A percentile compares a stretch with the other conserved stretches of the same genome.
These are phyloP conservation scores for Drosophila kohkoa DNA, from an alignment of 1,140 invertebrate species.

Conservation along the genomic window DNA sequence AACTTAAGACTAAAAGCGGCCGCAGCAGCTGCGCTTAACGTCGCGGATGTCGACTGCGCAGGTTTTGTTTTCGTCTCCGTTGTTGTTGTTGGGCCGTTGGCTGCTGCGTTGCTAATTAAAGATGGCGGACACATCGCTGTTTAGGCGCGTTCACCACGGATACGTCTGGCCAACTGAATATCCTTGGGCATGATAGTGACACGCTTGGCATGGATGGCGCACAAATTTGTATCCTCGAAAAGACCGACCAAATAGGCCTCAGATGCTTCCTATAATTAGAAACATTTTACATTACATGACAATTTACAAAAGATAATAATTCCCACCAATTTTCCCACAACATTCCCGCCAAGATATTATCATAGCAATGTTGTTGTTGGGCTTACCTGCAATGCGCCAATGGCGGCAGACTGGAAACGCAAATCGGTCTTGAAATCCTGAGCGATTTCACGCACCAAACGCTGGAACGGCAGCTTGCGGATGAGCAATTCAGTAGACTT, in stretches of 20 bases:
- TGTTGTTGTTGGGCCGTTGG: conserved; percentile 24
- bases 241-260: conserved; percentile 94
- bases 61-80: conserved; percentile 22
- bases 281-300: conserved; percentile 24
- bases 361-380: background rate
- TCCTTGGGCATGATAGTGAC: conserved; percentile 97
- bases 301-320: conserved; percentile 11
- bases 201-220: conserved; percentile 96
- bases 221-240: conserved; percentile 93
- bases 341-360: conserved; percentile 33
- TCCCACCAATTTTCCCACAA: conserved; percentile 28
- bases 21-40: conserved; percentile 33
- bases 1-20: conserved; percentile 50
- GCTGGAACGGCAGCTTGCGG: conserved; percentile 94
- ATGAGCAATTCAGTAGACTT: conserved; percentile 94
- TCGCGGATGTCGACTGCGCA: conserved; percentile 15
- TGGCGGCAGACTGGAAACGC: conserved; percentile 92
- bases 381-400: conserved; percentile 89
- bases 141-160: conserved; percentile 88
- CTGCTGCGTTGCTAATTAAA: conserved; percentile 68
- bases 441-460: conserved; percentile 94
- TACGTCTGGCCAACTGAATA: conserved; percentile 93
- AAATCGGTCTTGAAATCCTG: conserved; percentile 93
- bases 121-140: conserved; percentile 61
- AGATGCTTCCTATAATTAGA: conserved; percentile 88